Base-by-base conservation (phyloP, 2,113 vertebrate species). In the Tragelaphus strepsiceros region DNA sequence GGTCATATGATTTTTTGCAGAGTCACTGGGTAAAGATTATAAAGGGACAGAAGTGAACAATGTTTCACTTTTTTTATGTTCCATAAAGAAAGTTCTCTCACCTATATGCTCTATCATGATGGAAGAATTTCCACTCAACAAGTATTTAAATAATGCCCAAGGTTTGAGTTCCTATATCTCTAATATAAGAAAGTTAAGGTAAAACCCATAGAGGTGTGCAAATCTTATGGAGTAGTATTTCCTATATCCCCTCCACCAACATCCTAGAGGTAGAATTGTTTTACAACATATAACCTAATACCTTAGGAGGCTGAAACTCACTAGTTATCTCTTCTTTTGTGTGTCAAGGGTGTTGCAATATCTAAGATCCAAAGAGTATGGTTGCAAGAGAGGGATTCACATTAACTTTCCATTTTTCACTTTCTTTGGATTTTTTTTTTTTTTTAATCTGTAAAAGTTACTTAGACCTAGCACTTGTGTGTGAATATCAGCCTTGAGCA, bases 401-500 rank as follows among this genome's bases (percentile, higher is more conserved):
- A 62, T 97, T 56, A 84, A 78, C 51, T 85, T 15, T 81, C 88
- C 58, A 93, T 96, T 98, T 97, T 90, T 96, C 46, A 78, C 61
- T 95, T 89, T 97, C 92, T 95, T 89, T 97, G 84, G 91, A 88
- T 97, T 95, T 96, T 71, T 35, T 91, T 94, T 92, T 56, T 71
- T 56, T 94, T 92, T 56, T 93, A 59, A 95, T 61, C 89, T 90
- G 64, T 85, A 19, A 62, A 96, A 78, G 86, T 89, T 98, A 97
- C 92, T 94, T 96, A 59, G 56, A 88, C 54, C 96, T 94, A 91
- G 51, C n/a, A 84, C 61, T 35, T 51, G 82, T 94, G 61, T 94
- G 53, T 21, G 77, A 95, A 81, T 92, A 96, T 91, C 83, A 89
- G 67, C 74, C 92, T 94, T 98, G 98, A 98, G 95, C 88, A 96